A percentile compares a stretch with the other conserved stretches of the same genome.
Conservation (phyloP, 2,888 invertebrate genomes). For the Steromphala cineraria region DNA sequence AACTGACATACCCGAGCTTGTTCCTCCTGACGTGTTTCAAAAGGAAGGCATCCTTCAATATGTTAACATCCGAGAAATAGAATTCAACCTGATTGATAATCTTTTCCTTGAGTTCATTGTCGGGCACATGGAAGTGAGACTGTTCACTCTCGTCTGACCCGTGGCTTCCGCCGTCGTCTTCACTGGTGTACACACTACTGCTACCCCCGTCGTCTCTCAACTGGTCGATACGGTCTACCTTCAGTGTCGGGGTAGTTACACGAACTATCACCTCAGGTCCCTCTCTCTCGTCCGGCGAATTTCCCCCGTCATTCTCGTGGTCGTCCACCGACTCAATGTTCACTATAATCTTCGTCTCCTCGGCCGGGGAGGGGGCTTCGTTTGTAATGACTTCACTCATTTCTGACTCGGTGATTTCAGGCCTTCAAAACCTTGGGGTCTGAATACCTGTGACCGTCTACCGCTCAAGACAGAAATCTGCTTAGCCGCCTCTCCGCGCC, state of each 20-base stretch:
- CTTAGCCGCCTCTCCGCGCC: background rate
- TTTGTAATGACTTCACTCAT: slow-evolving; percentile 37
- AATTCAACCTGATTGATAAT: slow-evolving; percentile 84
- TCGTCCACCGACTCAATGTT: slow-evolving; percentile 23
- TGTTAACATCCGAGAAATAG: slow-evolving; percentile 96
- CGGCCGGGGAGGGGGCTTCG: slow-evolving; percentile 36
- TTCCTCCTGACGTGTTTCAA: slow-evolving; percentile 95
- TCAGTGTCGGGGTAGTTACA: slow-evolving; percentile 42
- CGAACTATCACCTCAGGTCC: slow-evolving; percentile 29
- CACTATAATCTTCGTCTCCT: slow-evolving; percentile 32
- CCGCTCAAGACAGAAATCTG: slow-evolving; percentile 8
- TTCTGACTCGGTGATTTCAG: slow-evolving; percentile 26
- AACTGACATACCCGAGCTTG: slow-evolving; percentile 95
- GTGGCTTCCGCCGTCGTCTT: slow-evolving; percentile 55
- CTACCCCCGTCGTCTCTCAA: slow-evolving; percentile 58
- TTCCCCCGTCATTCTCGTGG: slow-evolving; percentile 47
- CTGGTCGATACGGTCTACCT: slow-evolving; percentile 66
- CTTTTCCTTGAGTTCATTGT: slow-evolving; percentile 66
- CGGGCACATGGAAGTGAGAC: slow-evolving; percentile 65
- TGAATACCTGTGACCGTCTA: background rate
- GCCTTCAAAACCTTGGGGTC: background rate
- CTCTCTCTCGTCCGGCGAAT: slow-evolving; percentile 36
- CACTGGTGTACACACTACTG: slow-evolving; percentile 59
- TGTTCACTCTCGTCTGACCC: slow-evolving; percentile 50
- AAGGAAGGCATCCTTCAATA: slow-evolving; percentile 95